A percentile compares a stretch with the other conserved stretches of the same genome.
These are phyloP conservation scores for Syngnathus acus DNA, from an alignment of 2,797 vertebrate species.

Conservation along the genomic window DNA sequence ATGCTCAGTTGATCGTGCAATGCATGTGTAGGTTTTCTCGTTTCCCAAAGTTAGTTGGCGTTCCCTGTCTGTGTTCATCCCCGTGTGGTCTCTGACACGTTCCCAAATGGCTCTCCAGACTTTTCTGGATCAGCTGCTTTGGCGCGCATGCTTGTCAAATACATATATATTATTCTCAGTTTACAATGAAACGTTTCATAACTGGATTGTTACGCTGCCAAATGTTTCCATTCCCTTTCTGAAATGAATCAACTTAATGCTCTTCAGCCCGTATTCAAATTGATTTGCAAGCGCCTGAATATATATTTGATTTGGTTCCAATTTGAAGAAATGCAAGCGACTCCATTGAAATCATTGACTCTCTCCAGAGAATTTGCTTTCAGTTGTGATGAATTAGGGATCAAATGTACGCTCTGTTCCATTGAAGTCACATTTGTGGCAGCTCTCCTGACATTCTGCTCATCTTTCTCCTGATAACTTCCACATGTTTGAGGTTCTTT, in stretches of 20 bases:
- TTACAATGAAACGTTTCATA: not conserved
- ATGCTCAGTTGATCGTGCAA: not conserved
- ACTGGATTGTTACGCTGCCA: too few species aligned
- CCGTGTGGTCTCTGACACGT: not conserved
- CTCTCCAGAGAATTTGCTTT: constrained; percentile 41
- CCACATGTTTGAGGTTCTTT: constrained; percentile 57
- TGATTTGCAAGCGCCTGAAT: not conserved
- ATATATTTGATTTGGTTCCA: not conserved
- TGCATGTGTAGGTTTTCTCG: not conserved
- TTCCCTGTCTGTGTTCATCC: not conserved
- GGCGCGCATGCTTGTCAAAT: not conserved
- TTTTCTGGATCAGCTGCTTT: not conserved
- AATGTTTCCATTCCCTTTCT: too few species aligned
- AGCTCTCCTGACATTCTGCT: constrained; percentile 64
- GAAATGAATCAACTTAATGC: too few species aligned
- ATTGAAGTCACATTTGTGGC: constrained; percentile 57
- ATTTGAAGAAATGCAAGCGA: constrained; percentile 36
- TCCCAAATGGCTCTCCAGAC: not conserved
- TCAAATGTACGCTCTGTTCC: constrained; percentile 50
- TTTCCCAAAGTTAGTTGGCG: not conserved
- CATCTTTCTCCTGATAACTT: constrained; percentile 65
- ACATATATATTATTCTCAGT: not conserved
- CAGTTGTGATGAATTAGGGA: constrained; percentile 42
- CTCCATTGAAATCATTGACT: constrained; percentile 28
- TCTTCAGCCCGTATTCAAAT: not conserved